Percentiles rank a stretch among this genome's conserved stretches.
Conservation (phyloP, 2,888 invertebrate species). For the Acleris laterana region DNA sequence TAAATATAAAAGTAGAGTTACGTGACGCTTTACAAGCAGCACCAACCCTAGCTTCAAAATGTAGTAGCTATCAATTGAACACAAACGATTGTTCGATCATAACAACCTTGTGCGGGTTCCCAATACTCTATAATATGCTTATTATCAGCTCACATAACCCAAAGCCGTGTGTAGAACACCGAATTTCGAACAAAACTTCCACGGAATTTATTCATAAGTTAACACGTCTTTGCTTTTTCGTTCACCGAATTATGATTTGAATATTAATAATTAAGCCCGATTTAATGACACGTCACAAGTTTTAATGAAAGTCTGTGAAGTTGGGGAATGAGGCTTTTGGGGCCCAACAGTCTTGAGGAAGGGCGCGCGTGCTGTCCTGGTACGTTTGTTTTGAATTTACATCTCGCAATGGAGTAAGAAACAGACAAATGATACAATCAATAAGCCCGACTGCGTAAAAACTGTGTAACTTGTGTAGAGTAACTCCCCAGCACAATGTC, state of each 20-base stretch:
- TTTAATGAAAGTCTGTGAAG: conserved; percentile 79
- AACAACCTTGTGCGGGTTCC: conserved; percentile 23
- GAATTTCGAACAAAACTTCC: conserved; percentile 44
- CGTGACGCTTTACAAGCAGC: neutral
- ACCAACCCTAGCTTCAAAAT: conserved; percentile 7
- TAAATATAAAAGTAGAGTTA: no score
- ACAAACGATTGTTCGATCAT: conserved; percentile 24
- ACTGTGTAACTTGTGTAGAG: no score
- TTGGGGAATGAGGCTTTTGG: conserved; percentile 66
- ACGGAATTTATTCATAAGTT: conserved; percentile 69
- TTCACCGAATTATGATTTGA: conserved; percentile 75
- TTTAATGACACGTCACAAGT: conserved; percentile 82
- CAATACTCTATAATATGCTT: conserved; percentile 29
- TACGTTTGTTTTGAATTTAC: neutral
- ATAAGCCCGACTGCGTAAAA: no score
- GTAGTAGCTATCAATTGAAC: conserved; percentile 18
- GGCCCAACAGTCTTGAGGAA: conserved; percentile 35
- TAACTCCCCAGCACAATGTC: no score
- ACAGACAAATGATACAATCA: no score
- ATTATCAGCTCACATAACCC: conserved; percentile 22
- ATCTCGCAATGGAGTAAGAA: no score
- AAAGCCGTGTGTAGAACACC: conserved; percentile 12
- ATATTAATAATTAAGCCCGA: conserved; percentile 78
- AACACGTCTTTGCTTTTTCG: conserved; percentile 76
- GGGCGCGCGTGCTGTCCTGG: conserved; percentile 18